phyloP scores from a whole-genome alignment of 2,888 invertebrate genomes.

The Agrochola litura region DNA sequence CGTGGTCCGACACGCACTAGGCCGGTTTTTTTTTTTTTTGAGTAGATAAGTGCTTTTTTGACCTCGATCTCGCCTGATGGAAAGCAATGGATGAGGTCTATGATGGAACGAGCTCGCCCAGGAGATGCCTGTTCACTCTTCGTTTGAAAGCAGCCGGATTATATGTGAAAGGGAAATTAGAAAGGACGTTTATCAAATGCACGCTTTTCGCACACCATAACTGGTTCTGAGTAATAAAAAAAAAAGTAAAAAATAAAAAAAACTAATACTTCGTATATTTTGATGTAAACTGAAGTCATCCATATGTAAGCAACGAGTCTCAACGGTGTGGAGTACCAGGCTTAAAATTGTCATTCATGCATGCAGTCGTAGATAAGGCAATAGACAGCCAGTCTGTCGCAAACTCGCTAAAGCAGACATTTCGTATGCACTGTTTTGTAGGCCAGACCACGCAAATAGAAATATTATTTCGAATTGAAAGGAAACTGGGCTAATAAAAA shows the following conservation, averaged over 20 bases:
- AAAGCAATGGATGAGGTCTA: neutral
- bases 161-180: too few species aligned
- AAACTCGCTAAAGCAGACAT: neutral
- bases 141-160: neutral
- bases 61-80: neutral
- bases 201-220: neutral
- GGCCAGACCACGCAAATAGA: neutral
- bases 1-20: too few species aligned
- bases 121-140: neutral
- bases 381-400: neutral
- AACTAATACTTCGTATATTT: neutral
- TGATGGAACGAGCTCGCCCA: neutral
- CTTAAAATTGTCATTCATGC: slow-evolving; percentile 2
- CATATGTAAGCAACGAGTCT: neutral
- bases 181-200: neutral
- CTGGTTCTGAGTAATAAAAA: neutral
- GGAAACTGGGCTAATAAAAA: neutral
- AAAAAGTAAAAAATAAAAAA: too few species aligned
- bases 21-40: too few species aligned
- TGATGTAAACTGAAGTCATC: neutral
- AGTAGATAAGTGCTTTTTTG: too few species aligned
- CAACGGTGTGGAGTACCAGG: neutral
- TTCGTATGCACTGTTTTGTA: slow-evolving; percentile 6
- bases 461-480: neutral
- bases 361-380: slow-evolving; percentile 21